Base-by-base conservation (phyloP, 2,113 vertebrate genomes). In the Pontoporia blainvillei region DNA sequence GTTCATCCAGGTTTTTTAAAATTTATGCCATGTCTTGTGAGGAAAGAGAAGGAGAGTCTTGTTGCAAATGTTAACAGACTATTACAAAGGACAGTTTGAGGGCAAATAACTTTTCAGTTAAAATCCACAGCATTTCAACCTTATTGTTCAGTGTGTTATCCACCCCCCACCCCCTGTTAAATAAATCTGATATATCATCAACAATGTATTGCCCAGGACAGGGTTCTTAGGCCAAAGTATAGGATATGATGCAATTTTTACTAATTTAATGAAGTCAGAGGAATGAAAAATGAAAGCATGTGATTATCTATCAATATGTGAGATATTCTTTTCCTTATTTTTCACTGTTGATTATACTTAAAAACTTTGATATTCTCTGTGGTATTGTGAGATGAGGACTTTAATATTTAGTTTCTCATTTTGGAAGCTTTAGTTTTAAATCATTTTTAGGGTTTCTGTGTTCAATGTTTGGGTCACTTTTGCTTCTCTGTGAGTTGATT, bases 401-500 rank as follows among this genome's bases (percentile, higher is more conserved):
- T 89, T 41, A 83, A 29, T 71, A 44, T 90, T 75, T 93, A 67
- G 12, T 54, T 66, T 81, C 20, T 95, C 23, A 66, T 84, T 94
- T 91, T 11, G 5, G 29, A 83, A 83, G 44, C 36, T 88, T 78
- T 39, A 21, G 69, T 72, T 96, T 91, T 66, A 84, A 88, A 44
- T 66, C 52, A 59, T 34, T 79, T 62, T 61, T 79, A 79, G 46
- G 20, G 18, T 88, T 83, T 59, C 36, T 57, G 15, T 84, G 29
- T 49, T 94, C 23, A 79, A 2, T 83, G 52, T 62, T 62, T 64
- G 39, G 83, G 46, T 76, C 15, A 31, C 17, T 87, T 76, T 83
- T 95, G 46, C 36, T 83, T 78, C 21, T 95, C 61, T 92, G 4
- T 92, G 93, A 95, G 39, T 90, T 79, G 46, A 79, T 21, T 59